Base-by-base conservation (phyloP, 1,140 invertebrate genomes). In the Phthorimaea operculella region DNA sequence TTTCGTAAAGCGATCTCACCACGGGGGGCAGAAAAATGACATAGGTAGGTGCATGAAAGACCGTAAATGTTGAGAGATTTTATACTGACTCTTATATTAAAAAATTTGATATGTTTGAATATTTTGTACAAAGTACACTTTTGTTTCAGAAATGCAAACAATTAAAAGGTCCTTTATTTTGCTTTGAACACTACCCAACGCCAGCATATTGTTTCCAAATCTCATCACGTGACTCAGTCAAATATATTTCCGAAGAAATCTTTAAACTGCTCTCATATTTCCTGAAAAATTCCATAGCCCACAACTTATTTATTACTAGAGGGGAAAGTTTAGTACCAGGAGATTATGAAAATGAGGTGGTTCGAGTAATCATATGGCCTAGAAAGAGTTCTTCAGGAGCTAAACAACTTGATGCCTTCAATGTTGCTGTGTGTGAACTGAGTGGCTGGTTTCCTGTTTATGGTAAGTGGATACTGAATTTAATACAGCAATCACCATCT, bases 281-380 rank as follows among this genome's bases (percentile, higher is more conserved):
- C 4, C 75, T 89, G 54, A 60, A 86, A 21, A 86, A 87, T 15
- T 77, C 88, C 51, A 86, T 92, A 45, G 86, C 92, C 9, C 90
- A 93, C 66, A 93, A 93, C 76, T 65, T 93, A 36, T 90, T 88
- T 50, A 86, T 93, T 14, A 92, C 90, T 11, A 74, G 89, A 72
- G 88, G 88, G 4, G 84, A 74, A 52, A 59, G 56, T 55, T 9
- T 65, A 44, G 52, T 57, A 64, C 34, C 50, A 62, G 39, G 66
- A 54, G 10, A 21, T 64, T 5, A 42, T 48, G n/a, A 67, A 62
- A 54, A 67, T 83, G 64, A 65, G 52, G 82, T 86, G 39, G 52
- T 92, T 15, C 76, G 90, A 51, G 70, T 92, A 42, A 88, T 90
- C 58, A 74, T 93, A 51, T 93, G 90, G 89, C 89, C 89, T 7